Evolutionary conservation across 2,797 vertebrate species (phyloP), one percentile per base, ranked within the genome.

Genomic region (Phoxinus dragarum): DNA sequence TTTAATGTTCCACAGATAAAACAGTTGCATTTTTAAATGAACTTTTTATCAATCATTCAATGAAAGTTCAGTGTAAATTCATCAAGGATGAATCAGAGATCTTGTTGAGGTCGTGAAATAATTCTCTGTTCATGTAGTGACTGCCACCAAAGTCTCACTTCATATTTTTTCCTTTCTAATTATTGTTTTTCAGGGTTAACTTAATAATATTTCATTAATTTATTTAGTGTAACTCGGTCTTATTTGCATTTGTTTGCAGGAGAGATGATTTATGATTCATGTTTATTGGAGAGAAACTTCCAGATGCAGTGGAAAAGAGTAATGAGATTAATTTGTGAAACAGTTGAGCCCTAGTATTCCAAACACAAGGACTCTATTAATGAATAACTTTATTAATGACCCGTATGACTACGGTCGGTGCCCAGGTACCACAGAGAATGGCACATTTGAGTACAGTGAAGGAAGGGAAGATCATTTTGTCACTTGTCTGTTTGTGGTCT

Each of bases 191-290:
- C 27, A 21, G 47, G 1, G 1, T 52, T 52, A 52, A 74, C 27
- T 75, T 17, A 36, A 31, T 14, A 1, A 23, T 75, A 54, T 54
- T 36, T 54, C 17, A 21, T 5, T 36, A 4, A 10, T 36, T 36
- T 75, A 49, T 75, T 54, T 36, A 31, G 17, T 56, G n/a, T 31
- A 59, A 81, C 36, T 17, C 19, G 2, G 10, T 5, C 9, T 34
- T 42, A 31, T 42, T 59, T 8, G 16, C 17, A 36, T 59, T 61
- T 73, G 27, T 23, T 59, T 59, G 80, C 8, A 47, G 27, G 19
- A 64, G 36, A 61, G 73, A 44, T 82, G 59, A 72, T 77, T 52
- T 36, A 61, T 71, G 80, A 69, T 77, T 72, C 38, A 76, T 84
- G 44, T 61, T 59, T 69, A 79, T 21, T 19, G n/a, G 34, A 27